Percentiles rank a stretch among this genome's conserved stretches.
Conservation (phyloP, 2,888 invertebrate species). For the Folsomia manolachei region DNA sequence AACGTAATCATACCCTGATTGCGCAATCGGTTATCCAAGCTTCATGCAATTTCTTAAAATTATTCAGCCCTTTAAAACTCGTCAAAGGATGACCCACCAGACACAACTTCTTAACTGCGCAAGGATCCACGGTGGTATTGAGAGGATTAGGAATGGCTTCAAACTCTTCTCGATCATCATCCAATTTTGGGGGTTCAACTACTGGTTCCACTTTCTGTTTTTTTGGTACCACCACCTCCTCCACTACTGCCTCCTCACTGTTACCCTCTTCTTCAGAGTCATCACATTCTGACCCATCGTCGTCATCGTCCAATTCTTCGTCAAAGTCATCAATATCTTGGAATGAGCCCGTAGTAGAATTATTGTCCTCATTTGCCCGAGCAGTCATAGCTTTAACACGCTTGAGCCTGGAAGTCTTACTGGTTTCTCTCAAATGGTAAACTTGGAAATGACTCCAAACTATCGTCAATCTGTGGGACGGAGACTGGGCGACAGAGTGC, state of each 20-base stretch:
- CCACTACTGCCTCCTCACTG: not conserved
- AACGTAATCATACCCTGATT: constrained; percentile 26
- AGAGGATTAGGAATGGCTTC: not conserved
- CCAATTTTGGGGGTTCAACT: not conserved
- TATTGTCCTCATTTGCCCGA: not conserved
- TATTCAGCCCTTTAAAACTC: constrained; percentile 42
- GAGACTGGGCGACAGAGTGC: not conserved
- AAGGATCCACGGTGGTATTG: constrained; percentile 35
- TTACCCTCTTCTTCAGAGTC: not conserved
- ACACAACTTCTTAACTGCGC: constrained; percentile 43
- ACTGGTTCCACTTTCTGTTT: too few species aligned
- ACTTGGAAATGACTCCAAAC: not conserved
- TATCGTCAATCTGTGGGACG: not conserved
- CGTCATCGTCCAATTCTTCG: not conserved
- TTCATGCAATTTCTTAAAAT: constrained; percentile 43
- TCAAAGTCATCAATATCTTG: too few species aligned
- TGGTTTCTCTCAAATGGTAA: not conserved
- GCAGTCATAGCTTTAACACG: not conserved
- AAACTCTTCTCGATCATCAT: constrained; percentile 21
- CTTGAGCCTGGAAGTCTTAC: not conserved
- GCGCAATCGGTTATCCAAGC: constrained; percentile 47
- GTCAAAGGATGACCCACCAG: constrained; percentile 47
- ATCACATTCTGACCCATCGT: not conserved
- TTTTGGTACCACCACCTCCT: not conserved
- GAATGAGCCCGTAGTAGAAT: too few species aligned